Base-by-base conservation (phyloP, 30 jellyfish, hydroid and myxozoan genomes). In the Hydra vulgaris region DNA sequence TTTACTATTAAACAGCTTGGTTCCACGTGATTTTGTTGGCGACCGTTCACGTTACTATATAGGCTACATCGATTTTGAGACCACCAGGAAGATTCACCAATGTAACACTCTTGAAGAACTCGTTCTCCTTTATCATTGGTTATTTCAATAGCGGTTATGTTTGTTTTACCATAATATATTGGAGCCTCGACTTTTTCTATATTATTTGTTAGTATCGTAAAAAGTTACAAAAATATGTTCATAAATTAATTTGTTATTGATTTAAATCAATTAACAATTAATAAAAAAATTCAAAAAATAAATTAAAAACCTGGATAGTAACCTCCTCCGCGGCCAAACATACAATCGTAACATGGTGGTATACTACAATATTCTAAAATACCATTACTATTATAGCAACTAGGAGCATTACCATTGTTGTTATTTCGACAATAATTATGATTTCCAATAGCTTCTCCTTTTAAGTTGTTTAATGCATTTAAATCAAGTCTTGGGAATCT, bases 391-490 rank as follows among this genome's bases (percentile, higher is more conserved):
- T 40, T 40, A 40, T 3, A 15, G 1, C 83, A 75, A 67, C 70
- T 23, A 17, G 83, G 83, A 19, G 18, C 56, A 8, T 5, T 17
- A 1, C 0, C 40, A 0, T 4, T 15, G 16, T 25, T 27, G 22
- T 23, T 26, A 53, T 75, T 75, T 17, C 83, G 83, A 0, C 83
- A 75, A 22, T 75, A 75, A 75, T 75, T 75, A 54, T 75, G 71
- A 5, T 54, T 26, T 1, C 83, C 83, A 17, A 5, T 27, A 4
- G 70, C 83, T 25, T 75, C 83, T 8, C 12, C 7, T 8, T 73
- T 26, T 22, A 23, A 20, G 0, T 20, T 8, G 7, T 25, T 27
- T 27, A 23, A 20, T 0, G 18, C 12, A 8, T 25, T 27, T 27
- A 23, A 20, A 8, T 8, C 40, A 23, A n/a, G 81, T 8, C 7